Evolutionary conservation across 2,113 vertebrate species (phyloP), one percentile per base, ranked within the genome.

Genomic region (Lates calcarifer): DNA sequence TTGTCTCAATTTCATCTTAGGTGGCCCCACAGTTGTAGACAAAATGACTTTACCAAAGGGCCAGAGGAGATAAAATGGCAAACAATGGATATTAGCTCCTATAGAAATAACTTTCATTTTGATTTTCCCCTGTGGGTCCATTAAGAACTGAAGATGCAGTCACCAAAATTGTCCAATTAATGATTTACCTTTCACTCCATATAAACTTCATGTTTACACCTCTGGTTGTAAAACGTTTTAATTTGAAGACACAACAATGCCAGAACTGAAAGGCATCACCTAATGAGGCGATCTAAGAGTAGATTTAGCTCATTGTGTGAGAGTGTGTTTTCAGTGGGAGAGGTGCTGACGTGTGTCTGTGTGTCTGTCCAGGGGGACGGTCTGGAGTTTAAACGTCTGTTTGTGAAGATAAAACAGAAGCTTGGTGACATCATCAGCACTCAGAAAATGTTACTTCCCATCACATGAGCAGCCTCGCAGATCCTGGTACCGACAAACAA

Each of bases 331-430:
- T 43, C n/a, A 0, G 24, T 57, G 12, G 4, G 12, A 31, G 4
- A 22, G 13, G 37, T 39, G 22, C 29, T 62, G 6, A 55, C 0
- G 2, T 58, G 13, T 61, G 1, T 71, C 1, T 84, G 14, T 85
- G 12, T 71, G 20, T 57, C 15, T 83, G 84, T 90, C 37, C 83
- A 99, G 98, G 98, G 98, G 0, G 98, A 99, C 4, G 98, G 98
- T 63, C 92, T 99, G 86, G 98, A 99, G 93, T 99, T 99, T 88
- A 99, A 99, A 89, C 95, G 96, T 78, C 96, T 96, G 64, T 99
- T 99, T 91, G 89, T 99, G 90, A 98, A 96, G 74, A 96, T 99
- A 82, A 99, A 98, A 86, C 96, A 94, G 88, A 97, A 97, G 79
- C 95, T 99, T 10, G 92, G 94, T 14, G 96, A 97, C 79, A 91